These are phyloP conservation scores for Siphlonurus alternatus DNA, from an alignment of 2,888 invertebrate species.

Conservation along the genomic window DNA sequence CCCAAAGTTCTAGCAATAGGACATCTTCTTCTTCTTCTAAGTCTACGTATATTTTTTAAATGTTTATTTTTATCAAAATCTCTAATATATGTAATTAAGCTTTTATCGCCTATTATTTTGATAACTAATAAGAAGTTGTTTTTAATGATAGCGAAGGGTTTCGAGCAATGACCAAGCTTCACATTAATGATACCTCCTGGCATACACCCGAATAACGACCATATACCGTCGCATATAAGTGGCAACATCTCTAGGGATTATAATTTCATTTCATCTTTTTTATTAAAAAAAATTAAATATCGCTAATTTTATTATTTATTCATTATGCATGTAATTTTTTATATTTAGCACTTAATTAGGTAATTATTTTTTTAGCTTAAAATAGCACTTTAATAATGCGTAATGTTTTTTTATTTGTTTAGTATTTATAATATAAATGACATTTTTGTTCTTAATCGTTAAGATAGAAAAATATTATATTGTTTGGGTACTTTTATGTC, in stretches of 20 bases:
- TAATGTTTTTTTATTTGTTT: no score
- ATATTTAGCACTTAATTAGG: no score
- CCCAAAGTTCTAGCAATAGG: neutral
- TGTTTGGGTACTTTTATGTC: no score
- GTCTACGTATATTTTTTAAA: no score
- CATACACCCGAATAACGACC: neutral
- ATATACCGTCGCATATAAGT: neutral
- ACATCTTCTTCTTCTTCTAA: neutral
- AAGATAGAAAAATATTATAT: no score
- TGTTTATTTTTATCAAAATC: no score
- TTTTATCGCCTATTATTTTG: neutral
- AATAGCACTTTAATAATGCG: no score
- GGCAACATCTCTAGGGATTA: neutral
- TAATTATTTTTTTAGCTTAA: no score
- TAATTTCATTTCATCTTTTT: neutral
- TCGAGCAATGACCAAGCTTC: constrained; percentile 1
- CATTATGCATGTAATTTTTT: no score
- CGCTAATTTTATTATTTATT: no score
- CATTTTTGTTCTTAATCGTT: no score
- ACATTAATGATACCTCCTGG: constrained; percentile 1
- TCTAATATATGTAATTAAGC: neutral
- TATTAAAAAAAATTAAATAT: neutral
- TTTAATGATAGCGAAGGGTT: neutral
- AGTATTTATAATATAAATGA: no score
- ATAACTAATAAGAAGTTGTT: neutral